A percentile compares a stretch with the other conserved stretches of the same genome.
Evolutionary conservation across 2,113 vertebrate genomes (phyloP).

Genomic region (Epinephelus lanceolatus): DNA sequence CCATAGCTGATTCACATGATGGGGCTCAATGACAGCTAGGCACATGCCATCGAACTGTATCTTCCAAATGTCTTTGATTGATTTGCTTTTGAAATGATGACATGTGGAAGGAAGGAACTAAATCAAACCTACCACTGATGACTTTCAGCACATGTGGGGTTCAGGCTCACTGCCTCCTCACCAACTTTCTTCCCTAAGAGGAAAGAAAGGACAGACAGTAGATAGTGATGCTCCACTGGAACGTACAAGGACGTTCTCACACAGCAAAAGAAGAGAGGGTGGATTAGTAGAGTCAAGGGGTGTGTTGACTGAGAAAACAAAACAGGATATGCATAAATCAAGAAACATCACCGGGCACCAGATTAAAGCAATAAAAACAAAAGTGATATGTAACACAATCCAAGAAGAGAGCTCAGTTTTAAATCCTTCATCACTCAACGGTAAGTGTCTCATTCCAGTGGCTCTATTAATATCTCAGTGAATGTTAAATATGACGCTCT

Average conservation of each 20-base stretch:
- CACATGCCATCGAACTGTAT: conserved; percentile 15
- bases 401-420: conserved; percentile 38
- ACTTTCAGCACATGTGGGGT: conserved; percentile 89
- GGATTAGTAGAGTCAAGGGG: conserved; percentile 31
- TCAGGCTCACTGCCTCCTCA: conserved; percentile 89
- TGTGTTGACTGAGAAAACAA: conserved; percentile 42
- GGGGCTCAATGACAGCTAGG: conserved; percentile 8
- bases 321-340: conserved; percentile 32
- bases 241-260: conserved; percentile 23
- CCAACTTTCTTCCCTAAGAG: conserved; percentile 89
- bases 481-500: conserved; percentile 43
- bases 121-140: conserved; percentile 92
- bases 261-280: not conserved
- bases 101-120: not conserved
- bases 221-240: conserved; percentile 32
- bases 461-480: conserved; percentile 54
- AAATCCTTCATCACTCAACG: conserved; percentile 45
- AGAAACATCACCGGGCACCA: not conserved
- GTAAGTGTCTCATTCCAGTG: conserved; percentile 32
- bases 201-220: conserved; percentile 22
- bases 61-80: not conserved
- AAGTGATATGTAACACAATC: conserved; percentile 42
- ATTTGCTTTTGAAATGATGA: conserved; percentile 7
- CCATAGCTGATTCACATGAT: not conserved
- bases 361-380: conserved; percentile 47